Evolutionary conservation across 2,113 vertebrate genomes (phyloP).

Genomic region (Coregonus clupeaformis): DNA sequence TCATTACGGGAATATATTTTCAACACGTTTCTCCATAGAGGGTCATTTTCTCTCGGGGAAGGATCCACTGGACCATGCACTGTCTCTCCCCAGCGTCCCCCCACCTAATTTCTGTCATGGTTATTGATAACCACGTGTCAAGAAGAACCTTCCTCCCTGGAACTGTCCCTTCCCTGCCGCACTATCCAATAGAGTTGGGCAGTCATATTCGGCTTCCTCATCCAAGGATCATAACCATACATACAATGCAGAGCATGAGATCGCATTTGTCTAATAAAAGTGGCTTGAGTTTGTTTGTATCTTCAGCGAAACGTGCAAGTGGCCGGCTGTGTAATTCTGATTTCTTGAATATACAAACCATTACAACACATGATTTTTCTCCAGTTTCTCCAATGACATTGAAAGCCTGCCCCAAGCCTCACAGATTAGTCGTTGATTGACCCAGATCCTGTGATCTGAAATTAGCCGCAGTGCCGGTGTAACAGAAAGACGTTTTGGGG

Average conservation of each 20-base stretch:
- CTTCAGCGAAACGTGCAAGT: too few species aligned
- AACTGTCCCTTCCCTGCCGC: slow-evolving; percentile 20
- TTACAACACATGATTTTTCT: too few species aligned
- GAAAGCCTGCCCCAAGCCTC: neutral
- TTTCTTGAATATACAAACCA: too few species aligned
- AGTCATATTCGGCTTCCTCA: slow-evolving; percentile 3
- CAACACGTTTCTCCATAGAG: slow-evolving; percentile 48
- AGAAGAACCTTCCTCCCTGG: slow-evolving; percentile 39
- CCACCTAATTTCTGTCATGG: slow-evolving; percentile 49
- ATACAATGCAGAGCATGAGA: neutral
- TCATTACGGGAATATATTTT: slow-evolving; percentile 60
- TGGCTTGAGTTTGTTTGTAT: too few species aligned
- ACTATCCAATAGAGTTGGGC: slow-evolving; percentile 26
- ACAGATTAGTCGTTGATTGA: neutral
- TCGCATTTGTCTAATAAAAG: neutral
- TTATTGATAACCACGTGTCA: slow-evolving; percentile 63
- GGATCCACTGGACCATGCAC: slow-evolving; percentile 22
- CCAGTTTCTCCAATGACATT: neutral
- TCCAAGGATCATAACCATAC: slow-evolving; percentile 7
- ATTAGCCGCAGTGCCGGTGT: neutral
- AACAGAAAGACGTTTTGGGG: too few species aligned
- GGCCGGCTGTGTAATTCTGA: too few species aligned
- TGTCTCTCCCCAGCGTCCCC: slow-evolving; percentile 25
- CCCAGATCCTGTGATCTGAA: neutral
- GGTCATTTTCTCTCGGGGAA: slow-evolving; percentile 44